A percentile compares a stretch with the other conserved stretches of the same genome.
These are phyloP conservation scores for Steinernema feltiae DNA, from an alignment of 1,140 invertebrate species.

Conservation along the genomic window DNA sequence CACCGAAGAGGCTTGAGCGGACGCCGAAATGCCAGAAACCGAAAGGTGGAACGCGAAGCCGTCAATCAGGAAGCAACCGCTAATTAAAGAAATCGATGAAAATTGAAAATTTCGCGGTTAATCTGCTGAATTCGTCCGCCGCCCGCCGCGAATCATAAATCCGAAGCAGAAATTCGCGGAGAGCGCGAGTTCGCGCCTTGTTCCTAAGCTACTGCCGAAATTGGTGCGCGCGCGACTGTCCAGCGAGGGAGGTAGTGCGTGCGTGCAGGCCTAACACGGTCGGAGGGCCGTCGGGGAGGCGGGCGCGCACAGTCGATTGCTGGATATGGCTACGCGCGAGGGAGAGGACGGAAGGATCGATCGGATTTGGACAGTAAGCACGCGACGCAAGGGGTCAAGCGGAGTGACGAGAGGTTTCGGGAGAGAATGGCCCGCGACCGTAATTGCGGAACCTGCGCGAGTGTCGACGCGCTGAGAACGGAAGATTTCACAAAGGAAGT, in stretches of 20 bases:
- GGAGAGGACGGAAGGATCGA: neutral
- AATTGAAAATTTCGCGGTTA: neutral
- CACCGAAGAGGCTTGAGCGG: neutral
- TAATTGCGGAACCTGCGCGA: neutral
- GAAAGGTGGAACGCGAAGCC: neutral
- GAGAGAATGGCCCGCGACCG: neutral
- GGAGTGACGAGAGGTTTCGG: neutral
- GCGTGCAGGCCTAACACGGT: neutral
- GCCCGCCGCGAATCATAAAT: neutral
- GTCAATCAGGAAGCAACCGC: neutral
- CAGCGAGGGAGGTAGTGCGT: neutral
- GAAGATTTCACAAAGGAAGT: neutral
- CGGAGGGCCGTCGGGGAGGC: neutral
- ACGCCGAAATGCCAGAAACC: neutral
- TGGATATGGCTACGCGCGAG: neutral
- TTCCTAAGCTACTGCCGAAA: slow-evolving; percentile 5
- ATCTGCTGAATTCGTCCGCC: neutral
- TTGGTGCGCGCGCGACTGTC: slow-evolving; percentile 4
- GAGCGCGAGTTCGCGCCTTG: slow-evolving; percentile 4
- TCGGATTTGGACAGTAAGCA: slow-evolving; percentile 15
- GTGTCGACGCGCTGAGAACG: neutral
- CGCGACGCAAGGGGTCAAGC: slow-evolving; percentile 9
- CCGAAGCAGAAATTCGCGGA: neutral
- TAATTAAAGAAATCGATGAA: neutral
- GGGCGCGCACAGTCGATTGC: neutral